Evolutionary conservation across 2,797 vertebrate genomes (phyloP), one percentile per base, ranked within the genome.

Genomic region (Poecilia picta): DNA sequence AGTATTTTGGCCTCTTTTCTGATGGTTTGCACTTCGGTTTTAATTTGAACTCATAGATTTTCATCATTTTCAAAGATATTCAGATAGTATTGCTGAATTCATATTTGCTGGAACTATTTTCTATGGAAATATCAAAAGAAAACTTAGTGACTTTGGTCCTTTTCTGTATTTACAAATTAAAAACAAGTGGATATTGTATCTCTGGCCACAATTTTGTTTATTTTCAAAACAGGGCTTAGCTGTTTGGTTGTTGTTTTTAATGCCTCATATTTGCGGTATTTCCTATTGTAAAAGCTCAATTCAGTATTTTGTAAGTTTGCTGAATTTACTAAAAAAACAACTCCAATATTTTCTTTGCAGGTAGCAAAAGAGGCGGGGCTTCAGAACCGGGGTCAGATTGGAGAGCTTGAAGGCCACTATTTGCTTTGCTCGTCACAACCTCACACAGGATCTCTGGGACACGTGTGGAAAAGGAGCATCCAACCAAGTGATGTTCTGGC

Each of bases 381-480:
- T 82, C 93, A 97, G 92, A 99, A 96, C 86, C 89, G 92, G 2
- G 98, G 98, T 10, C 98, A 98, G 80, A 96, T 99, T 0, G 98
- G 98, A 64, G 97, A 99, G 86, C 96, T 99, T 31, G 94, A 86
- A 73, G 98, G 97, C 18, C 97, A 98, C 91, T 99, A 98, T 92
- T 93, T 99, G 79, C 92, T 99, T 81, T 97, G 95, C 81, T 91
- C 93, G 15, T 13, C 72, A 8, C 79, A 82, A 8, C 87, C 75
- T 49, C 57, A 77, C 18, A 66, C 0, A 0, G 82, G 39, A 23
- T 83, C 87, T 70, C 28, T 33, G 8, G 28, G 0, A 0, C 2
- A 1, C 3, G 4, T 87, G 0, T 92, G 90, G 76, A 93, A 81
- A 2, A 12, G 89, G 18, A 82, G 88, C 81, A 88, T 81, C 53